Conservation (phyloP, 2,797 vertebrate genomes). For the Lutjanus argentimaculatus region DNA sequence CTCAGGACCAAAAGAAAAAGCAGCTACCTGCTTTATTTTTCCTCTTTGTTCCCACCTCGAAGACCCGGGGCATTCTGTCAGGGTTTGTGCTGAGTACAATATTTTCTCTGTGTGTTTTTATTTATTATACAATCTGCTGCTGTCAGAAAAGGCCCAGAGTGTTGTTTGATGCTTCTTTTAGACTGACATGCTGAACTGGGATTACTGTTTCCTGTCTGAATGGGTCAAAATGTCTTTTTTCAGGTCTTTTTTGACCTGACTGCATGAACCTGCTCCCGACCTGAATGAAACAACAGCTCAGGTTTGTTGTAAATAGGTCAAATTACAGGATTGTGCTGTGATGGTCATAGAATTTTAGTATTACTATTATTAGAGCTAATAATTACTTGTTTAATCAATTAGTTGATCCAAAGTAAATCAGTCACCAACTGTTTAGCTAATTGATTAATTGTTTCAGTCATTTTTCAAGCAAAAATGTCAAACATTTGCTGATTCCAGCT, state of each 20-base stretch:
- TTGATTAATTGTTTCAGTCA: too few relatives aligned
- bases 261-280: conserved; percentile 2
- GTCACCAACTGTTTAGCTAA: too few relatives aligned
- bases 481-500: too few relatives aligned
- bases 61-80: conserved; percentile 37
- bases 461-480: too few relatives aligned
- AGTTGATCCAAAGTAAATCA: too few relatives aligned
- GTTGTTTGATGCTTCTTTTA: conserved; percentile 2
- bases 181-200: neutral
- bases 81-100: conserved; percentile 41
- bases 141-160: conserved; percentile 20
- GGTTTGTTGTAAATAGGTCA: neutral
- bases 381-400: too few relatives aligned
- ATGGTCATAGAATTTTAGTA: neutral
- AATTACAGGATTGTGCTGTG: neutral
- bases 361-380: neutral
- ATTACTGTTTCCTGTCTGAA: conserved; percentile 37
- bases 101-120: conserved; percentile 2
- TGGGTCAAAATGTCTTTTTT: neutral
- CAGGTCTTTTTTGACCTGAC: conserved; percentile 6
- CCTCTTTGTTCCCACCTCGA: conserved; percentile 1
- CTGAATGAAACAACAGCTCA: neutral
- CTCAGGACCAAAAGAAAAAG: conserved; percentile 39
- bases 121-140: conserved; percentile 21
- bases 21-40: conserved; percentile 49